phyloP scores from a whole-genome alignment of 2,888 invertebrate species.

The Leptopilina drosophilae region DNA sequence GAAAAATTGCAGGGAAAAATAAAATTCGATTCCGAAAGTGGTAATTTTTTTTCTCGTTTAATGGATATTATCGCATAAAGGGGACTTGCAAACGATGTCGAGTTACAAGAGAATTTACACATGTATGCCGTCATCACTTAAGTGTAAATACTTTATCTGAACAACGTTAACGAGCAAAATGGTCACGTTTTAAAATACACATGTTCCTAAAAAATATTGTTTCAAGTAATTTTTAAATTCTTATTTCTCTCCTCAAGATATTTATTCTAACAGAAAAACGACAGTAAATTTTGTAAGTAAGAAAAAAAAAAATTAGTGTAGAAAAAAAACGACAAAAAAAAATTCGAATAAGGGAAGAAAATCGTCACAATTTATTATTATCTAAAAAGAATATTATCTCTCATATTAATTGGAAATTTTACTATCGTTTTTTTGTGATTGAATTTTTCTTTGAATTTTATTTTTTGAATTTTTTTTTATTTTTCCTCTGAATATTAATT shows the following conservation, averaged over 20 bases:
- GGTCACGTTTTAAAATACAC: constrained; percentile 8
- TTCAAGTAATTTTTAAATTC: neutral
- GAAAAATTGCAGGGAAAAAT: too few species aligned
- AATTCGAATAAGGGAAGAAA: too few species aligned
- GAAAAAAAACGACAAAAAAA: too few species aligned
- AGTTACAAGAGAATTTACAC: constrained; percentile 19
- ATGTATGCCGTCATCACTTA: constrained; percentile 16
- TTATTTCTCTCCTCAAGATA: too few species aligned
- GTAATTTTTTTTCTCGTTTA: neutral
- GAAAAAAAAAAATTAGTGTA: too few species aligned
- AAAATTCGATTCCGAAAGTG: neutral
- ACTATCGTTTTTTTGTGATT: too few species aligned
- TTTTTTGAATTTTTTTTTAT: too few species aligned
- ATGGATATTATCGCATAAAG: neutral
- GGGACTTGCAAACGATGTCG: constrained; percentile 4
- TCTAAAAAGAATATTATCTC: too few species aligned
- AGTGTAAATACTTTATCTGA: neutral
- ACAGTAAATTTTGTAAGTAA: too few species aligned
- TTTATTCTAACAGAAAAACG: neutral
- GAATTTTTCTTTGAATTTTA: neutral
- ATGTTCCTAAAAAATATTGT: neutral
- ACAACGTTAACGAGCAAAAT: neutral
- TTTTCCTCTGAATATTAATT: neutral
- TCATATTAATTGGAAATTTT: too few species aligned
- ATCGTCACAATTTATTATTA: too few species aligned